phyloP scores from a whole-genome alignment of 2,113 vertebrate genomes.

The Trinectes maculatus region DNA sequence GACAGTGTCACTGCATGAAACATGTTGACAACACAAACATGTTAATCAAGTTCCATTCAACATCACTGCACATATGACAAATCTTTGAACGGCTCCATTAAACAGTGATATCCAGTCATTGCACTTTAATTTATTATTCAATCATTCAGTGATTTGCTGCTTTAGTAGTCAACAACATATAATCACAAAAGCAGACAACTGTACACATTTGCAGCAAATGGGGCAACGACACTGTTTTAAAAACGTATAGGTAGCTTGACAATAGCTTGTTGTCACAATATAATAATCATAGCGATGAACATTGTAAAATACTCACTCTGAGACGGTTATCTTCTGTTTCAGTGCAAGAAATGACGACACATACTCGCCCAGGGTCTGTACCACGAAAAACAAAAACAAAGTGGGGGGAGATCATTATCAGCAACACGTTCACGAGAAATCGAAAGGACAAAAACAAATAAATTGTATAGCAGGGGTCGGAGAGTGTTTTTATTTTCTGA shows the following conservation, averaged over 20 bases:
- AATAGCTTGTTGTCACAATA: too few relatives aligned
- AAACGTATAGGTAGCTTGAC: too few relatives aligned
- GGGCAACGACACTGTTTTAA: too few relatives aligned
- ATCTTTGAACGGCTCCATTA: too few relatives aligned
- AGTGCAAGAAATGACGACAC: constrained; percentile 91
- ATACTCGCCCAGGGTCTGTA: constrained; percentile 92
- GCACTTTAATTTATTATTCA: too few relatives aligned
- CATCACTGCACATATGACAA: not conserved
- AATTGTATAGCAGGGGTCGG: not conserved
- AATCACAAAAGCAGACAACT: too few relatives aligned
- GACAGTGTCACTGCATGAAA: constrained; percentile 85
- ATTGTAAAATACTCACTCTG: constrained; percentile 87
- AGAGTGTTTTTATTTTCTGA: too few relatives aligned
- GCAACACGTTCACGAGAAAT: not conserved
- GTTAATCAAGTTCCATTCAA: not conserved
- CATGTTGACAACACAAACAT: not conserved
- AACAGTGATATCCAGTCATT: not conserved
- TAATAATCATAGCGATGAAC: not conserved
- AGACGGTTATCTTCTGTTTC: constrained; percentile 92
- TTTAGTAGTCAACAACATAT: too few relatives aligned
- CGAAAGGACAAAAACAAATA: not conserved
- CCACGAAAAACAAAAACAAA: constrained; percentile 29
- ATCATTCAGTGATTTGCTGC: too few relatives aligned
- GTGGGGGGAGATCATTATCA: not conserved
- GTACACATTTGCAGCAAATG: too few relatives aligned